Conservation (phyloP, 2,888 invertebrate genomes). For the Mesoligia furuncula region DNA sequence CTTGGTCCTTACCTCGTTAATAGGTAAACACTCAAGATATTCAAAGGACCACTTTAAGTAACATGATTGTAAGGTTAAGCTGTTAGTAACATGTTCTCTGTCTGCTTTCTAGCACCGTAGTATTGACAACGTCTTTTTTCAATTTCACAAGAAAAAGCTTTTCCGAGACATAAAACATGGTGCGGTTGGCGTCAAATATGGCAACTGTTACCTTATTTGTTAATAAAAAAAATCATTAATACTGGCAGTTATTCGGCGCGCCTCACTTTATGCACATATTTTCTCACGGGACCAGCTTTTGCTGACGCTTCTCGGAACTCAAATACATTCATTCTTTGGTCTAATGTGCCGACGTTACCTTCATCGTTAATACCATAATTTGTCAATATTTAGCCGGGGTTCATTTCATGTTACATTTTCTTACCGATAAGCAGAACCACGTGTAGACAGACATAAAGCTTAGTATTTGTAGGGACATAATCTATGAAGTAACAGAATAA, state of each 20-base stretch:
- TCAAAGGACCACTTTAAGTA: constrained; percentile 11
- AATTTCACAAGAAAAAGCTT: constrained; percentile 22
- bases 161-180: constrained; percentile 27
- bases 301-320: constrained; percentile 72
- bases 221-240: constrained; percentile 47
- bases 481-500: not conserved
- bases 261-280: constrained; percentile 63
- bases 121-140: constrained; percentile 3
- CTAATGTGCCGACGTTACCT: constrained; percentile 62
- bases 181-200: constrained; percentile 35
- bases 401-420: constrained; percentile 53
- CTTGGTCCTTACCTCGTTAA: not conserved
- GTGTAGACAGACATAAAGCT: constrained; percentile 2
- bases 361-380: constrained; percentile 52
- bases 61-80: not conserved
- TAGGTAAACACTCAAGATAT: not conserved
- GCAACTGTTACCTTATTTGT: constrained; percentile 40
- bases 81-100: not conserved
- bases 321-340: constrained; percentile 65
- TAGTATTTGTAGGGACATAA: not conserved
- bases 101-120: constrained; percentile 27
- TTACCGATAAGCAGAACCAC: constrained; percentile 13
- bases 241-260: constrained; percentile 54
- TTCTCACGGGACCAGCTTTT: constrained; percentile 72
- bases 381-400: constrained; percentile 61